Percentiles rank a stretch among this genome's conserved stretches.
Conservation (phyloP, 1,140 invertebrate species). For the Semibalanus balanoides region DNA sequence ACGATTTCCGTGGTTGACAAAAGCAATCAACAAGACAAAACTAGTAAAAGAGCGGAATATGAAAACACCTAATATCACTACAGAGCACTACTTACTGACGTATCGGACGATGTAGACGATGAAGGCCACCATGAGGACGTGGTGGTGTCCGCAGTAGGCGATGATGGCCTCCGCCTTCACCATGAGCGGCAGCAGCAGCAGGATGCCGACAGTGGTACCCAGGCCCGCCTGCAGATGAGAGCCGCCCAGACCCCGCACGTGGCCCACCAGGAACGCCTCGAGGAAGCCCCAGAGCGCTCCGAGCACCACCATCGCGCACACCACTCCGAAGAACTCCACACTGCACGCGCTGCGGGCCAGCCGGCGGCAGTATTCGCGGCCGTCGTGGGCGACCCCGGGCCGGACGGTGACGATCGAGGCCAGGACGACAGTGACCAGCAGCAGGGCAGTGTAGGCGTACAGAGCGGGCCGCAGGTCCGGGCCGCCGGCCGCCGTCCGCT, state of each 20-base stretch:
- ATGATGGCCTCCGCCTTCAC: constrained; percentile 64
- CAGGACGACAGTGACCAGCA: constrained; percentile 46
- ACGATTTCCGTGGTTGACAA: too few species aligned
- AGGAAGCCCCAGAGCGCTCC: constrained; percentile 62
- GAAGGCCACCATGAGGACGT: constrained; percentile 62
- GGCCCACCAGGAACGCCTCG: constrained; percentile 54
- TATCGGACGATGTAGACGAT: constrained; percentile 61
- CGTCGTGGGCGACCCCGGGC: constrained; percentile 12
- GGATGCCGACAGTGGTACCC: constrained; percentile 43
- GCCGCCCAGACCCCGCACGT: constrained; percentile 40
- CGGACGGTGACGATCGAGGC: constrained; percentile 27
- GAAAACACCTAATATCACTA: too few species aligned
- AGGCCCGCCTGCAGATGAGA: constrained; percentile 47
- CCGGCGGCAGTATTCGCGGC: constrained; percentile 16
- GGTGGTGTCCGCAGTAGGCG: constrained; percentile 67
- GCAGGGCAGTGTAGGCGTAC: constrained; percentile 41
- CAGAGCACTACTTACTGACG: constrained; percentile 34
- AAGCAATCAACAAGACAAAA: too few species aligned
- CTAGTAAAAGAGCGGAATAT: too few species aligned
- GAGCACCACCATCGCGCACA: constrained; percentile 50
- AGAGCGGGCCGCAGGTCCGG: constrained; percentile 36
- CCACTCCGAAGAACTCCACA: constrained; percentile 31
- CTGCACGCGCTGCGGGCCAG: neutral
- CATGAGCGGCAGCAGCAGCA: constrained; percentile 53
- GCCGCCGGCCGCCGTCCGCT: constrained; percentile 21